Conservation (phyloP, 2,888 invertebrate genomes). For the Nomada fabriciana region DNA sequence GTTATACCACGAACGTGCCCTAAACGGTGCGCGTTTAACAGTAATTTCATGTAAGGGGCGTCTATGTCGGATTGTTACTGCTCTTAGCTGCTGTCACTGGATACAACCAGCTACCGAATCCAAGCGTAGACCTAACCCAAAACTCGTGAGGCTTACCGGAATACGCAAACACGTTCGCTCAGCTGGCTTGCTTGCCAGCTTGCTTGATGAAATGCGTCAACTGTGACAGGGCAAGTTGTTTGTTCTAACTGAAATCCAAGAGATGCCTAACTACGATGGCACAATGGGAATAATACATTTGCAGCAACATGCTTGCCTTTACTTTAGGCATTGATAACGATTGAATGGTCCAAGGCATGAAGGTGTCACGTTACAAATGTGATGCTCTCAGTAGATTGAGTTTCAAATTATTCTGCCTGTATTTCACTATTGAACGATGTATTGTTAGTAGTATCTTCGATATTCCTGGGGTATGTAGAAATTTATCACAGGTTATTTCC, state of each 20-base stretch:
- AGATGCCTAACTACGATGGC: constrained; percentile 31
- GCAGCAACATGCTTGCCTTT: constrained; percentile 39
- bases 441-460: no score
- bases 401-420: not conserved
- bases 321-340: not conserved
- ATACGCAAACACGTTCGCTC: constrained; percentile 65
- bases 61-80: constrained; percentile 75
- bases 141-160: constrained; percentile 57
- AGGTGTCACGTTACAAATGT: no score
- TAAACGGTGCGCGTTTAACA: constrained; percentile 73
- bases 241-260: constrained; percentile 76
- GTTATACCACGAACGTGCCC: constrained; percentile 63
- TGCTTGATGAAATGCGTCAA: constrained; percentile 52
- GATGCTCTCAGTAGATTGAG: not conserved
- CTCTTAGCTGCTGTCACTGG: constrained; percentile 74
- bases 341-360: not conserved
- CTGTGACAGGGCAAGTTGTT: constrained; percentile 74
- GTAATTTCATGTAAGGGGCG: constrained; percentile 79
- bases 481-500: no score
- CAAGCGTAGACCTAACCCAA: constrained; percentile 32
- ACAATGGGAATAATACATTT: constrained; percentile 33
- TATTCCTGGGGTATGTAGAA: no score
- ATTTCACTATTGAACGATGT: no score
- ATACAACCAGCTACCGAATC: constrained; percentile 39
- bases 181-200: constrained; percentile 43